These are phyloP conservation scores for Hemaris fuciformis DNA, from an alignment of 2,888 invertebrate species.

Conservation along the genomic window DNA sequence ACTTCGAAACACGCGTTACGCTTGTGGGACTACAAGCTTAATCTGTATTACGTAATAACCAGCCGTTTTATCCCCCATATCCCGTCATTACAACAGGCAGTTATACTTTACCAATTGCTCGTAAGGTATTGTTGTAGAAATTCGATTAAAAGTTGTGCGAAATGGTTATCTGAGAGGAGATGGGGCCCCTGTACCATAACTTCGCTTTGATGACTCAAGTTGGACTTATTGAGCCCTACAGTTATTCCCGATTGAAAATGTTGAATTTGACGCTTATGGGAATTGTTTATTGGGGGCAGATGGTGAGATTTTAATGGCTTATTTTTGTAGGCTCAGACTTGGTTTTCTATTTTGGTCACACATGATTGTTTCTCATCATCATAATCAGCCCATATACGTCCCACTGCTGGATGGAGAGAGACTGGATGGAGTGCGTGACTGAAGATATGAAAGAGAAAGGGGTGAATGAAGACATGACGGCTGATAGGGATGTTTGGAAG, in stretches of 20 bases:
- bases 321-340: not conserved
- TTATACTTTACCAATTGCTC: conserved; percentile 13
- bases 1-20: too few species aligned
- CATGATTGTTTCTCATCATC: too few species aligned
- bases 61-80: not conserved
- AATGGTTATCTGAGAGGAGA: conserved; percentile 40
- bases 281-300: not conserved
- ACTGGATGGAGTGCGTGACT: too few species aligned
- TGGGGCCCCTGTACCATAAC: conserved; percentile 16
- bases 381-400: too few species aligned
- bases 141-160: conserved; percentile 56
- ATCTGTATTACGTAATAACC: not conserved
- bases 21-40: too few species aligned
- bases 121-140: conserved; percentile 36
- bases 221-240: conserved; percentile 21
- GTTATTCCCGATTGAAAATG: conserved; percentile 14
- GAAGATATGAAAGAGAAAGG: too few species aligned
- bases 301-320: not conserved
- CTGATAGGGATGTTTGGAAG: too few species aligned
- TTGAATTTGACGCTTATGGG: not conserved
- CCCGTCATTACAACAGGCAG: not conserved
- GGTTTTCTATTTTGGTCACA: too few species aligned
- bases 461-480: too few species aligned
- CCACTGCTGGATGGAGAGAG: too few species aligned
- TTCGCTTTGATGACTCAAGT: conserved; percentile 26